Conservation (phyloP, 2,113 vertebrate genomes). For the Rhinoderma darwinii region DNA sequence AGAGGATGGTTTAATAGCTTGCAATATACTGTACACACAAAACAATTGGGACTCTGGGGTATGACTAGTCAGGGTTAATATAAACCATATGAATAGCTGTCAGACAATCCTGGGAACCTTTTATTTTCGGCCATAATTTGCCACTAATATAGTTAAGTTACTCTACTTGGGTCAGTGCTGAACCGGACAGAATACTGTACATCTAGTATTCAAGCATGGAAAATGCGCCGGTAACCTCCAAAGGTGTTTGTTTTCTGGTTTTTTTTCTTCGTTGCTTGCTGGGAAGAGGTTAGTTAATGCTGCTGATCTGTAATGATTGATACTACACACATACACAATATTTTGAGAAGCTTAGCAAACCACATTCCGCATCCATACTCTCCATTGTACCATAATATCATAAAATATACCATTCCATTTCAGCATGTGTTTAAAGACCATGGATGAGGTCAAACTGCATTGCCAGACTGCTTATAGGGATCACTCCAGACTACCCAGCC, state of each 20-base stretch:
- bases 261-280: background rate
- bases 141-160: background rate
- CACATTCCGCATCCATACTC: too few relatives aligned
- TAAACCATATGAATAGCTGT: background rate
- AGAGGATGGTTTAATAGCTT: constrained; percentile 55
- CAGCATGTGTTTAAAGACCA: background rate
- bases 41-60: constrained; percentile 56
- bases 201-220: too few relatives aligned
- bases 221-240: background rate
- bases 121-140: background rate
- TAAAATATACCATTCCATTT: too few relatives aligned
- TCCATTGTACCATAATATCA: too few relatives aligned
- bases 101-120: background rate
- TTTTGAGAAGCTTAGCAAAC: background rate
- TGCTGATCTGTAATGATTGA: background rate
- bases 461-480: too few relatives aligned
- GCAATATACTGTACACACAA: constrained; percentile 70
- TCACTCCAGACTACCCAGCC: too few relatives aligned
- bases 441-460: too few relatives aligned
- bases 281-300: background rate
- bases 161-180: background rate
- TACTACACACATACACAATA: background rate
- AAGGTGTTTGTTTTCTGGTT: background rate
- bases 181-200: too few relatives aligned
- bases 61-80: constrained; percentile 44